Percentiles rank a stretch among this genome's conserved stretches.
phyloP scores from a whole-genome alignment of 2,797 vertebrate species.

The Fratercula arctica region DNA sequence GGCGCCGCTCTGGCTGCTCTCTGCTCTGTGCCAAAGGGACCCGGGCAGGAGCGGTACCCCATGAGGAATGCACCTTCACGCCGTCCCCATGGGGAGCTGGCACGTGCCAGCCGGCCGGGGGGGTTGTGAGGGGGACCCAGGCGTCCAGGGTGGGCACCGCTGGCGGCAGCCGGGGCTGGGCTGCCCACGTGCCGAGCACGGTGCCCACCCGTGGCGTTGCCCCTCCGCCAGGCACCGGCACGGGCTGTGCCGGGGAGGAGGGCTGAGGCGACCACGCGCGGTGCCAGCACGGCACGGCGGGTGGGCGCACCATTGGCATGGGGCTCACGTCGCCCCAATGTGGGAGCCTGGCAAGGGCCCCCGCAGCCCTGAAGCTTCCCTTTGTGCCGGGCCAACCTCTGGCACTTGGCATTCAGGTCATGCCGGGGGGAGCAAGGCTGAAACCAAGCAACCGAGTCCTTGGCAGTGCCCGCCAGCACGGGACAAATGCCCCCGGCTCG shows the following conservation, averaged over 20 bases:
- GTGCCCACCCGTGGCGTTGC: not conserved
- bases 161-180: accelerated
- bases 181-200: not conserved
- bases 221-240: not conserved
- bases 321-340: slow-evolving; percentile 41
- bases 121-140: accelerated
- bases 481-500: slow-evolving; percentile 20
- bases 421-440: slow-evolving; percentile 15
- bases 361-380: slow-evolving; percentile 2
- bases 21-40: not conserved
- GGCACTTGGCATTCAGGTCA: slow-evolving; percentile 60
- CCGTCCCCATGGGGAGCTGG: not conserved
- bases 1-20: slow-evolving; percentile 12
- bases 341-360: slow-evolving; percentile 58
- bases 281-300: not conserved
- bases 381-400: slow-evolving; percentile 50
- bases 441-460: slow-evolving; percentile 65
- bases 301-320: slow-evolving; percentile 25
- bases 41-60: not conserved
- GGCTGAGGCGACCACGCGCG: not conserved
- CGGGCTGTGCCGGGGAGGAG: not conserved
- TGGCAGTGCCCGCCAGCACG: slow-evolving; percentile 35
- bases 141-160: accelerated
- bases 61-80: accelerated
- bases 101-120: not conserved